These are phyloP conservation scores for Antheraea assamensis DNA, from an alignment of 2,888 invertebrate species.

Conservation along the genomic window DNA sequence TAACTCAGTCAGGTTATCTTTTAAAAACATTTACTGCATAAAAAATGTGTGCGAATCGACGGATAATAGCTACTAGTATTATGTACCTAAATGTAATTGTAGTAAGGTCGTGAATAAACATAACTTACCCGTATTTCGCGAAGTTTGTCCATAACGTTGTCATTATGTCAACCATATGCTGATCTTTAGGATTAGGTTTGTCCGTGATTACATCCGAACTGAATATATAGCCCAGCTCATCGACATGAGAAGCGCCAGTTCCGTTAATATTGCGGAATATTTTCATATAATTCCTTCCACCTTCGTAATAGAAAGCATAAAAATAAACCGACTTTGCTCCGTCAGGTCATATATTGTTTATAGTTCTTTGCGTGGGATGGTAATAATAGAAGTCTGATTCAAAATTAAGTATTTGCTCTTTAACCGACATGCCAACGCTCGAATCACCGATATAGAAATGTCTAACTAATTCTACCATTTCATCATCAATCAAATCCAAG, in stretches of 20 bases:
- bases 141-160: constrained; percentile 36
- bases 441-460: constrained; percentile 44
- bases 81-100: no score
- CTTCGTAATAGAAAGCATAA: constrained; percentile 48
- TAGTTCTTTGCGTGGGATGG: constrained; percentile 38
- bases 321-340: constrained; percentile 36
- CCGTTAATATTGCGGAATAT: constrained; percentile 29
- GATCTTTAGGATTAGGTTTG: constrained; percentile 21
- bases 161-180: constrained; percentile 24
- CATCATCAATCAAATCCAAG: constrained; percentile 29
- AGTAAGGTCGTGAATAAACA: background rate
- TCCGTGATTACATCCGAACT: constrained; percentile 19
- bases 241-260: constrained; percentile 42
- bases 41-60: no score
- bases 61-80: no score
- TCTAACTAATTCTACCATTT: constrained; percentile 30
- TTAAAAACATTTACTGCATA: no score
- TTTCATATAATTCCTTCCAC: constrained; percentile 43
- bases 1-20: no score
- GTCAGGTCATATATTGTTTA: constrained; percentile 36
- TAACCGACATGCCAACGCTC: constrained; percentile 24
- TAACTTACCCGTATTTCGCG: constrained; percentile 36
- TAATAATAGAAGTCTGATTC: constrained; percentile 39
- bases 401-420: constrained; percentile 34
- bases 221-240: constrained; percentile 53